phyloP scores from a whole-genome alignment of 2,888 invertebrate species.

The Yponomeuta evonymella region DNA sequence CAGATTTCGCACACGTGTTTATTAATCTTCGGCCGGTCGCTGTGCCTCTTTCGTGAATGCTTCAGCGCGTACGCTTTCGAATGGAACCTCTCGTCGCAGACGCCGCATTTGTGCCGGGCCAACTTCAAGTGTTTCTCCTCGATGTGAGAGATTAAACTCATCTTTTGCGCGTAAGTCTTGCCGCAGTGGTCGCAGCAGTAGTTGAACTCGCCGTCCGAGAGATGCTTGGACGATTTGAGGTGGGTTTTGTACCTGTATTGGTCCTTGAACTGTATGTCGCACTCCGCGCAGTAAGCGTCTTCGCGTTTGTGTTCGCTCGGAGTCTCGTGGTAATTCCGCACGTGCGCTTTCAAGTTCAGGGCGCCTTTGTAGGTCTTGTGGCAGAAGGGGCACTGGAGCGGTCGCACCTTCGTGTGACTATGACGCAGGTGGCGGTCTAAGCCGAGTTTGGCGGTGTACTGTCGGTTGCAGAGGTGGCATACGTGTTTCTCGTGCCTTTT shows the following conservation, averaged over 20 bases:
- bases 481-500: background rate
- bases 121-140: conserved; percentile 7
- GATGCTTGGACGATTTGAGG: conserved; percentile 14
- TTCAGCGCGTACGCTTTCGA: background rate
- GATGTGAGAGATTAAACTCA: background rate
- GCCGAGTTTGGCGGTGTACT: background rate
- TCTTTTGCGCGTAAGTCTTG: background rate
- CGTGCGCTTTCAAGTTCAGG: background rate
- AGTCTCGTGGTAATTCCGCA: background rate
- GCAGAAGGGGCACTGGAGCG: conserved; percentile 2
- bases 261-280: conserved; percentile 25
- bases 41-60: background rate
- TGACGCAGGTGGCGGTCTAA: background rate
- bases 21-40: background rate
- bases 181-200: background rate
- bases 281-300: conserved; percentile 24
- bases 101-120: background rate
- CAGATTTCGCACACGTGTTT: conserved; percentile 6
- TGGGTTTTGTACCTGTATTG: conserved; percentile 20
- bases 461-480: background rate
- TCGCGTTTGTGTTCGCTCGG: background rate
- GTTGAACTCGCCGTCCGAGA: background rate
- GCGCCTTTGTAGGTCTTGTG: background rate
- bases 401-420: background rate
- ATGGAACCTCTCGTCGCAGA: conserved; percentile 8